Evolutionary conservation across 2,888 invertebrate genomes (phyloP), one percentile per base, ranked within the genome.

Genomic region (Lathronympha strigana): DNA sequence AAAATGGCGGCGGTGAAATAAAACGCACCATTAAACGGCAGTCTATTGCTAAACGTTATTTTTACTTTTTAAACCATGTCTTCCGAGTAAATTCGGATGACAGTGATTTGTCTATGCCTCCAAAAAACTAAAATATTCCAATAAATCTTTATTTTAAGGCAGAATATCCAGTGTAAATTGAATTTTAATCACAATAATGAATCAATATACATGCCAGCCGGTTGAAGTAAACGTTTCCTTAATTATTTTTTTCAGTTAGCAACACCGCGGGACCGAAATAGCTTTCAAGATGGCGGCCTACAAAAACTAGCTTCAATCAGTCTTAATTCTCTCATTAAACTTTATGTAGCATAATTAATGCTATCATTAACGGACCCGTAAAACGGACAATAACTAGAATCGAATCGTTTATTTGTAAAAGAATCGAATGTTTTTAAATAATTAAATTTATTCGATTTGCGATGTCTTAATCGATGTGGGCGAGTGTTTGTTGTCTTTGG

Each of bases 381-480:
- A 64, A 64, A 63, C 53, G 45, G 58, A 54, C 54, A 64, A 64
- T 53, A 81, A 77, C 74, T 69, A 73, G 74, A 76, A 76, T 74
- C 75, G 77, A 53, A 50, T 54, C 67, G 77, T 81, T 80, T 81
- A 78, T 83, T 82, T 80, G 47, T 40, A 76, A 72, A 69, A 72
- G 73, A 76, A 73, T 71, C 73, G 71, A 68, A 70, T 73, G 75
- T 80, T 78, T 81, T 79, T 74, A 74, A 64, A 72, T 75, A 72
- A 79, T 72, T 77, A 76, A 77, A 72, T 69, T 73, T 73, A 75
- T 75, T 81, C 75, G 78, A 81, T 81, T 80, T 76, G 74, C 71
- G 69, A 70, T 78, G 84, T 82, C 84, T 84, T 75, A 81, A 84
- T 84, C 77, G 74, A 79, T 67, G 63, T 67, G 67, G 69, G 68